Evolutionary conservation across 2,113 vertebrate genomes (phyloP), one percentile per base, ranked within the genome.

Genomic region (Psophia crepitans): DNA sequence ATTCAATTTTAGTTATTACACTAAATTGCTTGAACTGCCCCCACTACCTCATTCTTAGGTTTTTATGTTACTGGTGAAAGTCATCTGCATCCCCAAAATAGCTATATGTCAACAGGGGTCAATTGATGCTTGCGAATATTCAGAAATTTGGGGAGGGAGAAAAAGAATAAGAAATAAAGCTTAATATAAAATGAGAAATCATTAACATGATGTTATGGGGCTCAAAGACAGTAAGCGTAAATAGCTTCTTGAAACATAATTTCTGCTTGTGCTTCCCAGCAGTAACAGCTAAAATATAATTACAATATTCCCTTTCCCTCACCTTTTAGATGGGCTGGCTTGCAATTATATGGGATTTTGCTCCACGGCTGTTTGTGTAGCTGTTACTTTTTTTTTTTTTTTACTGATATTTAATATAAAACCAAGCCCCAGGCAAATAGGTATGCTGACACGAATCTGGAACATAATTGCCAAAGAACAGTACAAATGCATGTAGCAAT

Each of bases 381-480:
- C 79, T 90, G 86, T 66, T 96, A 94, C 96, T 89, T 93, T 76
- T 4, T 56, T 98, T 44, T 12, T 93, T 96, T 95, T 51, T 93
- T 96, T 95, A 96, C 92, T 96, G 97, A 96, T 97, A 97, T 97
- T 97, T 96, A 96, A 97, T 95, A 97, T 65, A 96, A 98, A 98
- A 88, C 41, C 64, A 96, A 39, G 65, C 94, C 48, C 1, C 4
- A 76, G 92, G 96, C 95, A 96, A 96, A 95, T 15, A 96, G 85
- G 82, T 91, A 96, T 66, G 79, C 43, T 93, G 94, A 97, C 84
- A 92, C 4, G 8, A 95, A 92, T 89, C 80, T 96, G 96, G 97
- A 98, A 97, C 87, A 89, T 90, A 98, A 97, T 93, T 97, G 92
- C 83, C 88, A 89, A 80, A 68, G 94, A 97, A 88, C 80, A 92